Percentiles rank a stretch among this genome's conserved stretches.
Evolutionary conservation across 2,113 vertebrate species (phyloP).

Genomic region (Boulengeromyrus knoepffleri): DNA sequence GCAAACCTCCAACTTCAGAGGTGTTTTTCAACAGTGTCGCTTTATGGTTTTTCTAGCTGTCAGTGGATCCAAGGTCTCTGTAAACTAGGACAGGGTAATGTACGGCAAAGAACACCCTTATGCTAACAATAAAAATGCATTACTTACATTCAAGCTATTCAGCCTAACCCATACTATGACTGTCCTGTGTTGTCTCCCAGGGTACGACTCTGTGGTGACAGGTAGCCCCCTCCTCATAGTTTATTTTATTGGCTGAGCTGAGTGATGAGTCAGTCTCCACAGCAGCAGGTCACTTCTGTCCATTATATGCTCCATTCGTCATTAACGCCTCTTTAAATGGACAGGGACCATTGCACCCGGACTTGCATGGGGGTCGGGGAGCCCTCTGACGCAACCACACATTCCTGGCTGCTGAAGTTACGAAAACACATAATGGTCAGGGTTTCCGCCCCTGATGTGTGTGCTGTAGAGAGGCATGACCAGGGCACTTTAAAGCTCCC

Average conservation of each 20-base stretch:
- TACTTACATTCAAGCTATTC: background rate
- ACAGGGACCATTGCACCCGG: conserved; percentile 28
- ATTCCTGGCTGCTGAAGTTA: conserved; percentile 22
- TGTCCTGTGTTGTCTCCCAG: background rate
- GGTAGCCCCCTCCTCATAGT: conserved; percentile 13
- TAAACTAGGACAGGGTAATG: background rate
- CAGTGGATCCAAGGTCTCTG: background rate
- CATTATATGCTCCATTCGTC: conserved; percentile 26
- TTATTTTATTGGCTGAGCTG: background rate
- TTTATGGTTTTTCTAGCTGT: background rate
- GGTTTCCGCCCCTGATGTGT: conserved; percentile 10
- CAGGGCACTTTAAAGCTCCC: background rate
- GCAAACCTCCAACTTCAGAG: background rate
- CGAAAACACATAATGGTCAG: background rate
- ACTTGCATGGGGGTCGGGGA: background rate
- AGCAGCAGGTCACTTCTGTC: conserved; percentile 18
- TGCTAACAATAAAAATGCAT: background rate
- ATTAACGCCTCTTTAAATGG: conserved; percentile 33
- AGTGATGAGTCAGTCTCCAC: conserved; percentile 32
- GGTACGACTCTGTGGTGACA: background rate
- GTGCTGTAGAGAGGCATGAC: background rate
- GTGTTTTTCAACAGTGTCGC: background rate
- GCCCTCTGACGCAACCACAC: conserved; percentile 6
- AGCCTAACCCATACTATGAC: background rate
- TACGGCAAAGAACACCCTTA: background rate